Base-by-base conservation (phyloP, 1,140 invertebrate genomes). In the Oedothorax gibbosus region DNA sequence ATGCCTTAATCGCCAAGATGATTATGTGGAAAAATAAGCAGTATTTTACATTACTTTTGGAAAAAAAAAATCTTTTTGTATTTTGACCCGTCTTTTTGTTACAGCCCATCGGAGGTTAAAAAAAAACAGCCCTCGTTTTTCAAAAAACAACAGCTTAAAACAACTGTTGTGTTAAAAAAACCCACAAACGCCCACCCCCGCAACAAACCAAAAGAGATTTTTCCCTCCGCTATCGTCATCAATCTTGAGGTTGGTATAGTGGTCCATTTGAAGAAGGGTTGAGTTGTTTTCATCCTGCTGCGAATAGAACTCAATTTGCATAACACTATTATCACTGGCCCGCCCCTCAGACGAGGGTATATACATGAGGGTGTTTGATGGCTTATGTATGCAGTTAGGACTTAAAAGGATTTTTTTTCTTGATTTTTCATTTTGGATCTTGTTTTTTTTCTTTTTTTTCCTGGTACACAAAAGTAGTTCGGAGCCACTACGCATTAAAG, bases 271-370 rank as follows among this genome's bases (percentile, higher is more conserved):
- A 51, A 65, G 78, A 50, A 60, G 66, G 78, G 50, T 69, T 50
- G 77, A 69, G 50, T 80, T 56, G 51, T 57, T 18, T 20, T 35
- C 62, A 60, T 21, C 56, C 11, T 21, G 56, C 35, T 21, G 14
- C 69, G 78, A 68, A 65, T 57, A n/a, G 78, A 81, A 71, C 65
- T 60, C 78, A 81, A 81, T 81, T 81, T 81, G 78, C 78, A 81
- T 81, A 81, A 81, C 78, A 81, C 78, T 81, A 81, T 81, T 81
- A 81, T 81, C 78, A 81, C 78, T 60, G 78, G 18, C 78, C 71
- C 62, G 53, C 56, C 78, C 51, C 68, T 65, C 56, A 49, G 7
- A 53, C n/a, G 15, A n/a, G 56, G 35, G 21, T 81, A 79, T 79
- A 50, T 49, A 60, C 15, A 35, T 35, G 35, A 57, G 78, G 78